Evolutionary conservation across 2,888 invertebrate species (phyloP), one percentile per base, ranked within the genome.

Genomic region (Metalampra italica): DNA sequence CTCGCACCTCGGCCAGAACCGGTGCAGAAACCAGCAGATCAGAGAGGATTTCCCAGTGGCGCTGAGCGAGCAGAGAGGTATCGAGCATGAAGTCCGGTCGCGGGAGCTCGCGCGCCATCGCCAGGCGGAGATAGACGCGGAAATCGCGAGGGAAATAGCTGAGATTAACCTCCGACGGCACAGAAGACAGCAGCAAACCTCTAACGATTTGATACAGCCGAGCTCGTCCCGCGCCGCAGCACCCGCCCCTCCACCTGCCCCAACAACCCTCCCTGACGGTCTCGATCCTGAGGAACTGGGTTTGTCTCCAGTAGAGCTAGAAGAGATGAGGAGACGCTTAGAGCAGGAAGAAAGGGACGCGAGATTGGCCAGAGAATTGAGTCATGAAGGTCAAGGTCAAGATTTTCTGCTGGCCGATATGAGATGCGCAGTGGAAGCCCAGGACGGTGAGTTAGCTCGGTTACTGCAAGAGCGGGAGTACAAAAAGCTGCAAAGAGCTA

Each of bases 1-100:
- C 0, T 82, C 87, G 4, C 90, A 89, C 52, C 76, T 90, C 34
- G 85, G 84, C 53, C 89, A 88, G 60, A 90, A 90, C 62, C 71
- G 88, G 55, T 82, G 68, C 56, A 77, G 90, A 9, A 90, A 90
- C 60, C 89, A 89, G 57, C 89, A 85, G 63, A 90, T 90, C 43
- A 77, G 90, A 1, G 90, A 89, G 50, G 90, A 90, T 59, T 90
- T 89, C 49, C 90, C 90, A 0, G 76, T 90, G 9, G 90, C 90
- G 3, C 64, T 89, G 9, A 83, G 63, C 53, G 89, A 88, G 52
- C 90, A 90, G 58, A 68, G 79, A 11, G 85, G 71, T 34, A 70
- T 89, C 11, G 89, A 90, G 50, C 81, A 86, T 49, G 87, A 88
- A 51, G 74, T 82, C 1, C 74, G 73, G 2, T 42, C 80, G 14